Base-by-base conservation (phyloP, 2,113 vertebrate species). In the Prolemur simus region DNA sequence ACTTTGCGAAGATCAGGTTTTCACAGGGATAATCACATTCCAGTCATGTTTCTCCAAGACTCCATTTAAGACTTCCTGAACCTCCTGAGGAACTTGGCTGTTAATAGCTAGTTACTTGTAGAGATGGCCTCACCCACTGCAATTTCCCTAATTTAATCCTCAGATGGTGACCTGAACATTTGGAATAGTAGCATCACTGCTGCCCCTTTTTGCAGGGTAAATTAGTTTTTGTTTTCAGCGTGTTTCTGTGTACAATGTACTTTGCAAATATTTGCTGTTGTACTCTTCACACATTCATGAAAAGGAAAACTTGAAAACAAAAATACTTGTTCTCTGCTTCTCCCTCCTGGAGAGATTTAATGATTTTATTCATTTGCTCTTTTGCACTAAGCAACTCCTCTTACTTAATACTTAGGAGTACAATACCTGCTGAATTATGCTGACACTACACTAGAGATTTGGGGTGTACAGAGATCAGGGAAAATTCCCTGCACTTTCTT, bases 401-500 rank as follows among this genome's bases (percentile, higher is more conserved):
- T 97, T 97, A 29, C 12, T 90, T 95, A 47, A 83, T 49, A 80
- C 60, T 93, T 89, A 96, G 80, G 81, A 11, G 69, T 69, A 91
- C 9, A 66, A 69, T 20, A 95, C 82, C 96, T 91, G 89, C 94
- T 97, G 69, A 89, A 95, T 60, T 97, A 97, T 85, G 95, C 95
- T 87, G 42, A 64, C 47, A 29, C 73, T 68, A 91, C n/a, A 89
- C 52, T 63, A 92, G 94, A 97, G 90, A 96, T 97, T 88, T 96
- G 34, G 83, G 91, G 68, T 88, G 60, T 94, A 92, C 56, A 89
- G 94, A 92, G 74, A 78, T 80, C 25, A 96, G 88, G 92, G 94
- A 80, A 98, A 96, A 93, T 94, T 85, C 90, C 82, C 97, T 97
- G 86, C 83, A 85, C 39, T 98, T 98, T 96, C 78, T 90, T 80